phyloP scores from a whole-genome alignment of 2,113 vertebrate genomes.

The Eptesicus fuscus region DNA sequence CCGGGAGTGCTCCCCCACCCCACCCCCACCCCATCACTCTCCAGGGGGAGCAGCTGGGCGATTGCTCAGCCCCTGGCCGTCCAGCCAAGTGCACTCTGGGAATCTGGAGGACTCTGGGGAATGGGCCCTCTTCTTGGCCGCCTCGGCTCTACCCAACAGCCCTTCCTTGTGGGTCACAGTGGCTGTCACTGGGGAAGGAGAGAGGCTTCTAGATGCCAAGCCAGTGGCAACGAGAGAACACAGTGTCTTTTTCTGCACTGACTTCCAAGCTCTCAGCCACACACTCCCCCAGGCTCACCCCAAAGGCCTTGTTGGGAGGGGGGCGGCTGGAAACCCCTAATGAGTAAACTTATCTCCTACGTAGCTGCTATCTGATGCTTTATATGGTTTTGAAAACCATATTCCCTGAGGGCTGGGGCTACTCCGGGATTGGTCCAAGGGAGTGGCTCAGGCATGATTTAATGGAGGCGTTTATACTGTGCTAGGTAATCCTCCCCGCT shows the following conservation, averaged over 20 bases:
- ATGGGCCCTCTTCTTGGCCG: background rate
- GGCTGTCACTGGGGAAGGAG: rapidly evolving
- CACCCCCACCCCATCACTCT: background rate
- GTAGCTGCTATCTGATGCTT: conserved; percentile 76
- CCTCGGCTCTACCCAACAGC: background rate
- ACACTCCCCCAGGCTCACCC: background rate
- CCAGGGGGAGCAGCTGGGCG: background rate
- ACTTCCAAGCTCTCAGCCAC: background rate
- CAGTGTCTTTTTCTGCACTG: rapidly evolving
- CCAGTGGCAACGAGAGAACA: rapidly evolving
- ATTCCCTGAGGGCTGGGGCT: conserved; percentile 65
- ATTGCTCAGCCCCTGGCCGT: too few species aligned
- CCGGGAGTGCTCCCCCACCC: background rate
- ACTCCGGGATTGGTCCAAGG: conserved; percentile 62
- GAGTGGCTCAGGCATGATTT: conserved; percentile 72
- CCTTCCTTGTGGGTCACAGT: background rate
- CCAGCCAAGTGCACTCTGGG: background rate
- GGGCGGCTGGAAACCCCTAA: conserved; percentile 63
- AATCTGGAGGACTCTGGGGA: background rate
- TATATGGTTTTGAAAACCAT: conserved; percentile 76
- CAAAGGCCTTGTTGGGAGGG: background rate
- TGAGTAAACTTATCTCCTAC: conserved; percentile 75
- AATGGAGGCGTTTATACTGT: conserved; percentile 73
- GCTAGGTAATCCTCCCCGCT: conserved; percentile 52
- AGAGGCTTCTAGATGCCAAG: too few species aligned